Evolutionary conservation across 2,888 invertebrate genomes (phyloP), one percentile per base, ranked within the genome.

Genomic region (Drosophila tanythrix): DNA sequence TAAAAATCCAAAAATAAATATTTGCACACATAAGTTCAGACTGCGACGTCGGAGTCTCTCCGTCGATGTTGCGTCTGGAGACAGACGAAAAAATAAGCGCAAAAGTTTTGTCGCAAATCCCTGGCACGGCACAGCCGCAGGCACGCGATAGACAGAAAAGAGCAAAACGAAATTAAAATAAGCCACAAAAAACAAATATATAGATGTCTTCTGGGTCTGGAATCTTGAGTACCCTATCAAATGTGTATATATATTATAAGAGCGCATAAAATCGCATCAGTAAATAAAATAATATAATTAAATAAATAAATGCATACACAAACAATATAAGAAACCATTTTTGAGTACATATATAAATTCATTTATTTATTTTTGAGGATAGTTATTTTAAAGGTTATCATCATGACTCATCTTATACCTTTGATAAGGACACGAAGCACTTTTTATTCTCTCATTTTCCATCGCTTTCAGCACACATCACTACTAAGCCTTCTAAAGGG

Each of bases 1-100:
- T 79, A 88, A 73, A 78, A 87, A 82, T 84, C 79, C 79, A 13
- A 82, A 81, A 80, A 79, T 81, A 89, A 87, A 87, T 87, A 89
- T 87, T 89, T 87, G 76, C 74, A 73, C 85, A 82, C 74, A 75
- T 70, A 76, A 80, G 79, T 80, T 80, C 76, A 70, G 61, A 25
- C 46, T 46, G 25, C 8, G 46, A 46, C 25, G 46, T 27, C 63
- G 59, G 43, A 57, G 43, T 51, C 57, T 52, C 53, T 52, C 25
- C 21, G 43, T 36, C 38, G 50, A 65, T 67, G 66, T 67, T 40
- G 43, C 67, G 84, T 83, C 85, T 88, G 72, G 67, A 76, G 80
- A 74, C 76, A 79, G 81, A 71, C 73, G 51, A 66, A 73, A 52
- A 70, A 70, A 79, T 82, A 88, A 85, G 77, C 81, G 55, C 56